Percentiles rank a stretch among this genome's conserved stretches.
Evolutionary conservation across 1,140 invertebrate genomes (phyloP).

Genomic region (Dreissena rostriformis): DNA sequence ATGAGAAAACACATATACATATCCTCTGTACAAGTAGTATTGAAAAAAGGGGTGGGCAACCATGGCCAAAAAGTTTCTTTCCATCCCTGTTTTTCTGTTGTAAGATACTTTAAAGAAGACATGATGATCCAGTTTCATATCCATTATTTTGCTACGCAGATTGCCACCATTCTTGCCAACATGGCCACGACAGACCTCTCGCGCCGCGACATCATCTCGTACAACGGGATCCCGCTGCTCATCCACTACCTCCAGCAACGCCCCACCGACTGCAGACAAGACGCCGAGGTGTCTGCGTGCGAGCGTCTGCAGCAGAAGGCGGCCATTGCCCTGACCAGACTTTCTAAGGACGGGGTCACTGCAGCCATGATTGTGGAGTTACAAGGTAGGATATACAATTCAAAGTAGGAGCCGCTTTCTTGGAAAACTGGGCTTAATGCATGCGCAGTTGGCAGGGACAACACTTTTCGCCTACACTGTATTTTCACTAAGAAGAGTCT

Average conservation of each 20-base stretch:
- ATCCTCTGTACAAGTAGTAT: no score
- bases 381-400: constrained; percentile 83
- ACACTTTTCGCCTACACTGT: no score
- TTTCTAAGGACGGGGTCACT: constrained; percentile 88
- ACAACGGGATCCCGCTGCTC: constrained; percentile 87
- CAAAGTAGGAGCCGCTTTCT: no score
- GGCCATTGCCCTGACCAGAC: constrained; percentile 91
- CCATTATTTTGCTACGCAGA: constrained; percentile 74
- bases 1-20: no score
- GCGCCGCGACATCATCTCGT: constrained; percentile 84
- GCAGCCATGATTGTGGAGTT: constrained; percentile 89
- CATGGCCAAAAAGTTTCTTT: neutral
- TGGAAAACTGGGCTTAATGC: no score
- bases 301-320: constrained; percentile 92
- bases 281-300: constrained; percentile 86
- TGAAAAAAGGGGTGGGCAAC: no score
- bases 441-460: no score
- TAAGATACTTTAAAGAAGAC: neutral
- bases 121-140: neutral
- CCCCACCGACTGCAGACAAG: constrained; percentile 82
- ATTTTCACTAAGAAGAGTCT: no score
- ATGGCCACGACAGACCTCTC: constrained; percentile 87
- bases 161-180: constrained; percentile 90
- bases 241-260: constrained; percentile 89
- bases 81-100: neutral